A percentile compares a stretch with the other conserved stretches of the same genome.
Conservation (phyloP, 1,140 invertebrate genomes). For the Lineus longissimus region DNA sequence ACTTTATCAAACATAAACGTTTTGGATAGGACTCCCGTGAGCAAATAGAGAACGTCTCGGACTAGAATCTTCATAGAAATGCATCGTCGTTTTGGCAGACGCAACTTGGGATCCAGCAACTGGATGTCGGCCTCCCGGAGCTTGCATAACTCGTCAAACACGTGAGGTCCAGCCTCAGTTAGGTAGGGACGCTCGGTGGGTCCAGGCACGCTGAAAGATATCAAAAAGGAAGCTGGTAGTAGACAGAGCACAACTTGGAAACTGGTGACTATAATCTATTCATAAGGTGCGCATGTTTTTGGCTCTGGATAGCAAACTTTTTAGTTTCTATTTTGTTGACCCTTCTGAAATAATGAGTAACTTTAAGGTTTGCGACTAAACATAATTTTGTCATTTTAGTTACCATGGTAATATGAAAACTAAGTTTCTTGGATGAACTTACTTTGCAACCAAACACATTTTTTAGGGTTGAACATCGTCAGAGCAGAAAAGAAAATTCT, state of each 20-base stretch:
- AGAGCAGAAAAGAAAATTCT: too few species aligned
- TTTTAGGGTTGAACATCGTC: too few species aligned
- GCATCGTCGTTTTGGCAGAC: not conserved
- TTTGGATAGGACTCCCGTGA: constrained; percentile 36
- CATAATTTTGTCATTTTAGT: too few species aligned
- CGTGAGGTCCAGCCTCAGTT: constrained; percentile 34
- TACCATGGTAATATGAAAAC: too few species aligned
- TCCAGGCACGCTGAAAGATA: constrained; percentile 21
- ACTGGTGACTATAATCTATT: not conserved
- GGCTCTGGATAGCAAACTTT: not conserved
- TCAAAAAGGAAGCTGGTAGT: constrained; percentile 1
- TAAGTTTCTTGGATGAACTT: too few species aligned
- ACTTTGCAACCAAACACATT: too few species aligned
- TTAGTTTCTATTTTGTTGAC: too few species aligned
- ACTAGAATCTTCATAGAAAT: constrained; percentile 24
- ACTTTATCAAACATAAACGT: constrained; percentile 22
- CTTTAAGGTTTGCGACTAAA: too few species aligned
- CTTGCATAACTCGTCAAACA: constrained; percentile 27
- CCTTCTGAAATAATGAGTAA: too few species aligned
- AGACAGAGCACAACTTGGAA: not conserved
- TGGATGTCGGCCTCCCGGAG: constrained; percentile 17
- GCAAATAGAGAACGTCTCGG: constrained; percentile 28
- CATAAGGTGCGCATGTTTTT: not conserved
- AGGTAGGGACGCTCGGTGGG: constrained; percentile 34
- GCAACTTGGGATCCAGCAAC: constrained; percentile 15